Base-by-base conservation (phyloP, 2,888 invertebrate genomes). In the Cheilosia impressa region DNA sequence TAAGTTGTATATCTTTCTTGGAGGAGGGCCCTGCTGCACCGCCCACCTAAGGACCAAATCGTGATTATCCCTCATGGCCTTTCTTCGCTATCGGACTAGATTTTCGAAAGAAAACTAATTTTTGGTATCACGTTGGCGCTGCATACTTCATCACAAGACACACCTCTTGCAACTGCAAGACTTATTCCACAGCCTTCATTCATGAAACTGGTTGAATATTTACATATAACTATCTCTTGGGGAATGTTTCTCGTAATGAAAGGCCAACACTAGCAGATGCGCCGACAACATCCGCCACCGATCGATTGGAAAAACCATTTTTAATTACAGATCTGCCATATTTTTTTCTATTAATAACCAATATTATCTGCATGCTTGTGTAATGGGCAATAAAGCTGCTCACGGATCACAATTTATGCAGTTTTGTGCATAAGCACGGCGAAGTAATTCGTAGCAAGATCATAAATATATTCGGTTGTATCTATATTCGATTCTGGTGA, bases 341-440 rank as follows among this genome's bases (percentile, higher is more conserved):
- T 71, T 79, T 71, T 71, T 71, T 79, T 68, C 81, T 62, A 81
- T 85, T 85, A 81, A 85, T 81, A 81, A 73, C 85, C 62, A 72
- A 58, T 72, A 81, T 85, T 45, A 63, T 52, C 72, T 81, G 85
- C 81, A 72, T 77, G 76, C 85, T 63, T 85, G 68, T 76, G 72
- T 77, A 77, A 85, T 71, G 63, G 66, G 53, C 75, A 71, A 66
- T 71, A 69, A 79, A 73, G 27, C 45, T 75, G 81, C 76, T 85
- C 81, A 81, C 76, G 81, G 84, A 85, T 63, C 71, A 72, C 66
- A 65, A 80, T 66, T 85, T 76, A 80, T 80, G 66, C 58, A 52
- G 65, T 65, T 69, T 75, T 65, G 19, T 66, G 52, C 13, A 38
- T 38, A 71, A 47, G 60, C 41, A 2, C 47, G n/a, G 13, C 31